Evolutionary conservation across 1,140 invertebrate species (phyloP), one percentile per base, ranked within the genome.

Genomic region (Drosophila saltans): DNA sequence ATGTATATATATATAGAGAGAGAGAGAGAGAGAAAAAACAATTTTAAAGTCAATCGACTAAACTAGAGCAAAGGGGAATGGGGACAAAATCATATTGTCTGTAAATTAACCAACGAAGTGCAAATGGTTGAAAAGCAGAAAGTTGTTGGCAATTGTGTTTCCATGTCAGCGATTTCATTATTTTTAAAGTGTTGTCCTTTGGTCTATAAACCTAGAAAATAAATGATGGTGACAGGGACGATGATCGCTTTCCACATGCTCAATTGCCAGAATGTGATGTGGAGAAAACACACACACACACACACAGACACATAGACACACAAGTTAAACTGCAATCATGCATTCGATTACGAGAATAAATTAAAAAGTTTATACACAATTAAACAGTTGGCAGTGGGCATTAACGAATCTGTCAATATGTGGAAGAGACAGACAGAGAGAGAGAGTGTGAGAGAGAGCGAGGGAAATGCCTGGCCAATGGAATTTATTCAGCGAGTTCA

Each of bases 61-160:
- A 64, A 59, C 30, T 55, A 66, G 30, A 21, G 26, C 59, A 24
- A 58, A 66, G 7, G 33, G 6, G 56, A 48, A 63, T 9, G 63
- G 24, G 16, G 5, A 26, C 45, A 33, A 57, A 64, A 36, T 33
- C 36, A 41, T 52, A 52, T 52, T 52, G 45, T 52, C 45, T 52
- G 45, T 52, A 52, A 52, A 52, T 52, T 52, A 52, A 2, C 21
- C 45, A 52, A 26, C 21, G 8, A 52, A 52, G 45, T 52, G 45
- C 45, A 52, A 52, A 26, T 52, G 8, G 45, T 52, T 52, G 21
- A 52, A 52, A 52, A 26, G 45, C 45, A 52, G 45, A 52, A 52
- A 52, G 21, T 52, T 52, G 24, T 52, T 52, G 45, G 45, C 45
- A 52, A 52, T 52, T 52, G 45, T 52, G 24, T 52, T 52, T 52